These are phyloP conservation scores for Irena cyanogastra DNA, from an alignment of 2,113 vertebrate genomes.

Conservation along the genomic window DNA sequence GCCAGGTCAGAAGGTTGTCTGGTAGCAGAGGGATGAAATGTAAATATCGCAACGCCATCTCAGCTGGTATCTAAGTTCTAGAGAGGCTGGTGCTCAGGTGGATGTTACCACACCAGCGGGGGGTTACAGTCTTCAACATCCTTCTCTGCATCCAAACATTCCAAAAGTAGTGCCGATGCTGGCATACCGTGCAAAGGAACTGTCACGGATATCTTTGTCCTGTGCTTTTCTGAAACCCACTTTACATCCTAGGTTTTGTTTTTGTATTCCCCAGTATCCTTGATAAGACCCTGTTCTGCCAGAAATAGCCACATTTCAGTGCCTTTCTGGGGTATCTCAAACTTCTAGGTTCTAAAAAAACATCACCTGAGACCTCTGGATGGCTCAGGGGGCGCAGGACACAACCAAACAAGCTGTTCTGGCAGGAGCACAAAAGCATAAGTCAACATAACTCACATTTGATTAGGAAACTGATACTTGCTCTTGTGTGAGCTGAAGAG, in stretches of 20 bases:
- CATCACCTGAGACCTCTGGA: background rate
- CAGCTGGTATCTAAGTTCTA: background rate
- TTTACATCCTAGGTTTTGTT: background rate
- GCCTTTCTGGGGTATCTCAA: background rate
- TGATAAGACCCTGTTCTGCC: background rate
- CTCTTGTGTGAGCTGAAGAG: background rate
- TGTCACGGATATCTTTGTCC: background rate
- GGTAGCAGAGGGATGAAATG: background rate
- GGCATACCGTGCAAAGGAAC: fast-evolving
- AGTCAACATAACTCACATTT: background rate
- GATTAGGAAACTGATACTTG: background rate
- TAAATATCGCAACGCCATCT: background rate
- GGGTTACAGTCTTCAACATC: background rate
- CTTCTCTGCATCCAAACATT: background rate
- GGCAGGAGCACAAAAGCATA: background rate
- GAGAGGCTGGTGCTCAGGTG: background rate
- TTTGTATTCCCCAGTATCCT: background rate
- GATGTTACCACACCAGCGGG: background rate
- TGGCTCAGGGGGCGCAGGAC: background rate
- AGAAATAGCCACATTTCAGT: background rate
- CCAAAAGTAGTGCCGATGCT: background rate
- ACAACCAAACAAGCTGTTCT: background rate
- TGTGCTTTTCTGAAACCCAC: background rate
- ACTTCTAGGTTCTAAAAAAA: background rate
- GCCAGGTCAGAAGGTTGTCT: background rate